Conservation (phyloP, 2,797 vertebrate genomes). For the Iguana delicatissima region DNA sequence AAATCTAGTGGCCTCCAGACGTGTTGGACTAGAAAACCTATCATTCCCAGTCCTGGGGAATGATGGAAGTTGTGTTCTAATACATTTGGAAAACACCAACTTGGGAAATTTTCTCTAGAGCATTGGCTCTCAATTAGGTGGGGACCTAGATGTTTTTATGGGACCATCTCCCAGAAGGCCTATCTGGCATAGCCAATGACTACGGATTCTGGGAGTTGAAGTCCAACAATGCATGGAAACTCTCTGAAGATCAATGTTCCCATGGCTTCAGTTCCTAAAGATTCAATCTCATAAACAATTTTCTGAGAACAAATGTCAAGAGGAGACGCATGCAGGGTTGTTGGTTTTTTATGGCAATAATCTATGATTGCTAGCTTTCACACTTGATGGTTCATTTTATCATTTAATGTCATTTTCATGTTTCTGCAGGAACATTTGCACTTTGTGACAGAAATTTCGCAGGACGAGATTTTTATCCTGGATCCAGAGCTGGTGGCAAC, state of each 20-base stretch:
- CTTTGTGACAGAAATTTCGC: constrained; percentile 98
- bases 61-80: too few relatives aligned
- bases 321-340: neutral
- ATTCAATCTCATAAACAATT: neutral
- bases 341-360: neutral
- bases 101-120: neutral
- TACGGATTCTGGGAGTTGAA: neutral
- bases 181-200: too few relatives aligned
- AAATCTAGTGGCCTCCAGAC: too few relatives aligned
- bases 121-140: neutral
- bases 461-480: constrained; percentile 97
- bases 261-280: neutral
- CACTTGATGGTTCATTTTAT: neutral
- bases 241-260: neutral
- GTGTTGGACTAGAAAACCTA: neutral
- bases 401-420: constrained; percentile 34
- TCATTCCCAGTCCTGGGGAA: too few relatives aligned
- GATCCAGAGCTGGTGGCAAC: constrained; percentile 88
- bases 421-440: constrained; percentile 93
- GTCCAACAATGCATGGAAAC: neutral
- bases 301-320: neutral
- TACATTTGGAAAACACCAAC: neutral
- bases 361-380: neutral
- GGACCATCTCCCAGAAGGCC: neutral
- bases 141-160: too few relatives aligned